These are phyloP conservation scores for Heliconius charithonia DNA, from an alignment of 2,888 invertebrate genomes.

Conservation along the genomic window DNA sequence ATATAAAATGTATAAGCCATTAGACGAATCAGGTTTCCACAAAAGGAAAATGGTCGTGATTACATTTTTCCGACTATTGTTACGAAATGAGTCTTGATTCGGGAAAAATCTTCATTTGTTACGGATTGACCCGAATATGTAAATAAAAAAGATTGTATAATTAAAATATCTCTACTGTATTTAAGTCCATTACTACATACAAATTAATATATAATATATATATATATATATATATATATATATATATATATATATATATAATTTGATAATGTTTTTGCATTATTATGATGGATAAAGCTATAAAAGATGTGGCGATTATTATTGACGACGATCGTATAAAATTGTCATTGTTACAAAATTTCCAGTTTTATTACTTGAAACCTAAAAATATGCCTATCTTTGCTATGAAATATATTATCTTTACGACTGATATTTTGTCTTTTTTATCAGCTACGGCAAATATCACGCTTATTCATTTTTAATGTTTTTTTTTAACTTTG, in stretches of 20 bases:
- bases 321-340: slow-evolving; percentile 57
- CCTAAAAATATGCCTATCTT: not conserved
- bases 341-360: slow-evolving; percentile 5
- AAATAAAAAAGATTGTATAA: not conserved
- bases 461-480: not conserved
- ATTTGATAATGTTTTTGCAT: not conserved
- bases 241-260: too few species aligned
- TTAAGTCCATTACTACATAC: not conserved
- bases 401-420: not conserved
- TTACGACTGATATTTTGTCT: not conserved
- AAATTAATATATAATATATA: too few species aligned
- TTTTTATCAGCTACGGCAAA: too few species aligned
- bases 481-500: not conserved
- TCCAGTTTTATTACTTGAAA: slow-evolving; percentile 10
- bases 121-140: not conserved
- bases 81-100: slow-evolving; percentile 49
- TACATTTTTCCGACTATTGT: slow-evolving; percentile 30
- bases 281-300: slow-evolving; percentile 33
- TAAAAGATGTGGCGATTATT: slow-evolving; percentile 58
- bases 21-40: slow-evolving; percentile 26
- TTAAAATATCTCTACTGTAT: not conserved
- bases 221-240: too few species aligned
- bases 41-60: slow-evolving; percentile 10
- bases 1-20: slow-evolving; percentile 30
- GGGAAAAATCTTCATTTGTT: slow-evolving; percentile 4